Conservation (phyloP, 2,113 vertebrate species). For the Hirundichthys speculiger region DNA sequence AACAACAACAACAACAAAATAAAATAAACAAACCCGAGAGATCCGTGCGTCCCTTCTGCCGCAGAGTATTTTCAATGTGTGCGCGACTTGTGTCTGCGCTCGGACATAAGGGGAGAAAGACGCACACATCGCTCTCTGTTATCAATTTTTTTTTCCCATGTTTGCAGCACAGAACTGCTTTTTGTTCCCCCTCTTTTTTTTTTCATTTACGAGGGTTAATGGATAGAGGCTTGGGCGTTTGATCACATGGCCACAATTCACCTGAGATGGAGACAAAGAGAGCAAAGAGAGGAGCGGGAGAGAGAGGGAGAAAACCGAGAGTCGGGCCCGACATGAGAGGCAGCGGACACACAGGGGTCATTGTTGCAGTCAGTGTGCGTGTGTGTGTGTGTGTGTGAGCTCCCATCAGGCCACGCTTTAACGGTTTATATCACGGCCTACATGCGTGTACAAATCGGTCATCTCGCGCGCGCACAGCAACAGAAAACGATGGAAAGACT, state of each 20-base stretch:
- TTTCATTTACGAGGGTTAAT: constrained; percentile 85
- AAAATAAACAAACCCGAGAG: constrained; percentile 13
- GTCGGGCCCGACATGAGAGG: constrained; percentile 70
- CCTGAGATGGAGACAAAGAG: constrained; percentile 86
- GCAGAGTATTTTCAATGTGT: constrained; percentile 65
- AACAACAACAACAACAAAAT: too few relatives aligned
- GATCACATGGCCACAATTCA: constrained; percentile 87
- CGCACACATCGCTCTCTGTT: constrained; percentile 82
- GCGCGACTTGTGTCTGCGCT: constrained; percentile 67
- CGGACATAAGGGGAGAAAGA: constrained; percentile 75
- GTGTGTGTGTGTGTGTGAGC: constrained; percentile 31
- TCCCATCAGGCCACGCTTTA: constrained; percentile 46
- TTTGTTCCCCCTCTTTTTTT: constrained; percentile 85
- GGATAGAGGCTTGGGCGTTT: constrained; percentile 83
- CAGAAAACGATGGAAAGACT: not conserved
- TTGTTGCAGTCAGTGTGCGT: constrained; percentile 71
- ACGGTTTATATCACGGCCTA: constrained; percentile 27
- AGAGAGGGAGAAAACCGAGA: constrained; percentile 72
- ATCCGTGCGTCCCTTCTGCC: constrained; percentile 64
- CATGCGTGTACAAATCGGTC: constrained; percentile 6
- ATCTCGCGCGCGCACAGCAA: not conserved
- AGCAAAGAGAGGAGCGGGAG: constrained; percentile 79
- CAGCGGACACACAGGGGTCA: constrained; percentile 77
- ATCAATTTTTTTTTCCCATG: constrained; percentile 77
- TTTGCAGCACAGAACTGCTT: constrained; percentile 84